Percentiles rank a stretch among this genome's conserved stretches.
Conservation (phyloP, 2,888 invertebrate species). For the Pristionchus fissidentatus region DNA sequence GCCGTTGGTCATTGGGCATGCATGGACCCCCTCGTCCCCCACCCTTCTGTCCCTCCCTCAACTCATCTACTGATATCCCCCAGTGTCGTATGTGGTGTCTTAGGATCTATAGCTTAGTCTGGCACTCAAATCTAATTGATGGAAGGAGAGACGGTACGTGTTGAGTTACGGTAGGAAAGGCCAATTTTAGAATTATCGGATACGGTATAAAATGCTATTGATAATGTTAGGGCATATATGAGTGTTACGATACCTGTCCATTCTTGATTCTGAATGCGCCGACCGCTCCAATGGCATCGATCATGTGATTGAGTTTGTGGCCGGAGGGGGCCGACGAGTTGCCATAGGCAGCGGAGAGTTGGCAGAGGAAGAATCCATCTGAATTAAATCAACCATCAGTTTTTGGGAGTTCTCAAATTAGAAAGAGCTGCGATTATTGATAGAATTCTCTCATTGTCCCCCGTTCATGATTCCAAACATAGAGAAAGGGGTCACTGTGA, state of each 20-base stretch:
- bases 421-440: constrained; percentile 8
- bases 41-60: too few relatives aligned
- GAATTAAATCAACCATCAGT: constrained; percentile 22
- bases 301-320: constrained; percentile 73
- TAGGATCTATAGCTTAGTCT: too few relatives aligned
- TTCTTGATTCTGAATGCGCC: constrained; percentile 73
- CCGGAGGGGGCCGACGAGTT: constrained; percentile 70
- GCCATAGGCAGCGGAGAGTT: constrained; percentile 75
- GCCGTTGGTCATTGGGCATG: not conserved
- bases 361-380: constrained; percentile 75
- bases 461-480: too few relatives aligned
- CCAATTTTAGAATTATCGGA: too few relatives aligned
- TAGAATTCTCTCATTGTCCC: too few relatives aligned
- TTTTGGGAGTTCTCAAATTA: constrained; percentile 7
- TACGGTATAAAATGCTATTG: too few relatives aligned
- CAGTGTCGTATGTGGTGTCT: too few relatives aligned
- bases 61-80: not conserved
- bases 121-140: too few relatives aligned
- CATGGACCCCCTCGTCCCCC: constrained; percentile 27
- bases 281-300: constrained; percentile 75
- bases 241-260: constrained; percentile 66
- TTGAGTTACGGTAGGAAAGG: too few relatives aligned
- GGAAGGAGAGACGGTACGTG: too few relatives aligned
- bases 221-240: not conserved
- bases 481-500: too few relatives aligned